Conservation (phyloP, 2,113 vertebrate species). For the Etia nguti region DNA sequence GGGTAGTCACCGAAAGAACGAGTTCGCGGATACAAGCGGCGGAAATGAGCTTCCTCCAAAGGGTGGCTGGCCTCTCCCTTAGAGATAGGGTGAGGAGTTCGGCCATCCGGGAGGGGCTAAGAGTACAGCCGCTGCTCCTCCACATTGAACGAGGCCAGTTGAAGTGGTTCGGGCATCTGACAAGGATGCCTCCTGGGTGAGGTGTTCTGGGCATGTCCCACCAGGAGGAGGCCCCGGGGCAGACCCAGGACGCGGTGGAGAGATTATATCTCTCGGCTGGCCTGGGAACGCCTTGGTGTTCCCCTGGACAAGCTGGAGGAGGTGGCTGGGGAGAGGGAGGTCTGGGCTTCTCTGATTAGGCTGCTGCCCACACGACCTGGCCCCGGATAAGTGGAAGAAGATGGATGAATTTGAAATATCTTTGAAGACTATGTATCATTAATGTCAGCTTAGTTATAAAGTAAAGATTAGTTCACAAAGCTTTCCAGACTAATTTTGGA, state of each 20-base stretch:
- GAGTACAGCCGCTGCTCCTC: neutral
- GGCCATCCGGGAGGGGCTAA: neutral
- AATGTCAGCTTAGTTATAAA: neutral
- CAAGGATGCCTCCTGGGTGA: neutral
- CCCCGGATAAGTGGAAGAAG: neutral
- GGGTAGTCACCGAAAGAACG: rapidly evolving
- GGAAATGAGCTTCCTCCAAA: rapidly evolving
- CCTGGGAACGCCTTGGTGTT: neutral
- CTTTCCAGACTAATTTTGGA: neutral
- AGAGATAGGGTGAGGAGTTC: no score
- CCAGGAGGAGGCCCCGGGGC: neutral
- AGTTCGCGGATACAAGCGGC: rapidly evolving
- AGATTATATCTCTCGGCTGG: neutral
- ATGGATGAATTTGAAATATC: neutral
- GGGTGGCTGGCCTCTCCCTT: rapidly evolving
- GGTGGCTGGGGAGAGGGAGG: neutral
- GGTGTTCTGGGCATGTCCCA: neutral
- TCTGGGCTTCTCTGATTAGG: neutral
- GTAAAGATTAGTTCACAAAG: neutral
- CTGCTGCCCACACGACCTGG: neutral
- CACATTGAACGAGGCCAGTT: rapidly evolving
- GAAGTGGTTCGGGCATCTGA: neutral
- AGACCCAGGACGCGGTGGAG: neutral
- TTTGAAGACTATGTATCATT: neutral
- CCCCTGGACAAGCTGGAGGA: neutral